Evolutionary conservation across 2,888 invertebrate genomes (phyloP), one percentile per base, ranked within the genome.

Genomic region (Caenorhabditis macrosperma): DNA sequence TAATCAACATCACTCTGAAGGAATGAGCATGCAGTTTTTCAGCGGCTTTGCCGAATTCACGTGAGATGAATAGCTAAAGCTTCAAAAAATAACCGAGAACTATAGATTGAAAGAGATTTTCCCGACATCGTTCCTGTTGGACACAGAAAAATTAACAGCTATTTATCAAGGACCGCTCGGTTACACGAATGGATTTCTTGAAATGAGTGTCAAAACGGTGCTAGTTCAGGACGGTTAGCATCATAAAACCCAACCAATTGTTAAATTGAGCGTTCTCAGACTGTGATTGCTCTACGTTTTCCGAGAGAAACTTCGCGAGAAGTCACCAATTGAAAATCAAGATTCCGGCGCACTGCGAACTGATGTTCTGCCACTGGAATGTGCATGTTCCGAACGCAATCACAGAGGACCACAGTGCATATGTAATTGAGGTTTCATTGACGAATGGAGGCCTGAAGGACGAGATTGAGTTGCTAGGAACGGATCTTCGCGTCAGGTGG

Each of bases 321-420:
- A 15, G 24, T 0, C 15, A 38, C 15, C 22, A 24, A 15, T 24
- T 59, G 5, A 17, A 10, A 55, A 26, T 59, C 3, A 20, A 5
- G 2, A 59, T 59, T 24, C 57, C 57, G 10, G 38, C 57, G 12
- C 24, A 41, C 10, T 61, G 61, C 10, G 46, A 61, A 0, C 7
- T 48, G 20, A 61, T 61, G 30, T 61, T 48, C 20, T 61, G 61
- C 22, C 20, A 30, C 6, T 61, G 61, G 61, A 28, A 38, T 15
- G 38, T 12, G 9, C 7, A 38, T 38, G 15, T 38, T 38, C 9
- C 3, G 38, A 5, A 38, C 15, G 15, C 38, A n/a, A n/a, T n/a
- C 15, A 5, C 3, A 3, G 12, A 9, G 15, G 12, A 2, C 9
- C 3, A 12, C 38, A 12, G 3, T 38, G 6, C 3, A 2, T 38